phyloP scores from a whole-genome alignment of 2,888 invertebrate genomes.

The Euclidia mi region DNA sequence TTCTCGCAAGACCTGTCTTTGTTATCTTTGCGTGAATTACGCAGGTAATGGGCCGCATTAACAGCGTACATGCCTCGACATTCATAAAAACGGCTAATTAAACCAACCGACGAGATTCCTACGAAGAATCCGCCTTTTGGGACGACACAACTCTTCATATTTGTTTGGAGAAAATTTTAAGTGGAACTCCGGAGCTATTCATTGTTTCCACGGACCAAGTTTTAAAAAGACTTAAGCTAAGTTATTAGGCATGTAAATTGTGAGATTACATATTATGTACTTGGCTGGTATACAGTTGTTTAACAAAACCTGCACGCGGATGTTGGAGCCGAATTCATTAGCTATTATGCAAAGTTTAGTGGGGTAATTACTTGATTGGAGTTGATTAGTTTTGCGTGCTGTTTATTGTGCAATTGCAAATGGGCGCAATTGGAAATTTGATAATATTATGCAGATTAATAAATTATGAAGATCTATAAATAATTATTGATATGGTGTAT shows the following conservation, averaged over 20 bases:
- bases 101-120: slow-evolving; percentile 79
- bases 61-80: slow-evolving; percentile 86
- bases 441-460: not conserved
- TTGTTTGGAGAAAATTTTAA: slow-evolving; percentile 72
- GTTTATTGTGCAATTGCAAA: slow-evolving; percentile 44
- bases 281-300: slow-evolving; percentile 12
- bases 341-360: slow-evolving; percentile 56
- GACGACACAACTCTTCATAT: slow-evolving; percentile 70
- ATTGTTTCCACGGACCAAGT: no score
- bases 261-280: slow-evolving; percentile 21
- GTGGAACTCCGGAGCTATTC: slow-evolving; percentile 62
- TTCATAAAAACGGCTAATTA: slow-evolving; percentile 87
- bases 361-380: slow-evolving; percentile 46
- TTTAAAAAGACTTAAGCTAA: slow-evolving; percentile 60
- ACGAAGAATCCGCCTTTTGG: slow-evolving; percentile 71
- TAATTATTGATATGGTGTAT: not conserved
- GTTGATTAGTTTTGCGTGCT: slow-evolving; percentile 55
- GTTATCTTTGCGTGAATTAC: slow-evolving; percentile 86
- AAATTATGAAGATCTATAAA: slow-evolving; percentile 2
- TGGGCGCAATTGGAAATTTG: slow-evolving; percentile 28
- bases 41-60: slow-evolving; percentile 86
- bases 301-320: slow-evolving; percentile 38
- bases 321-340: slow-evolving; percentile 52
- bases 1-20: slow-evolving; percentile 60
- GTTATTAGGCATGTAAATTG: slow-evolving; percentile 58